A percentile compares a stretch with the other conserved stretches of the same genome.
Evolutionary conservation across 2,888 invertebrate species (phyloP).

Genomic region (Drosophila dives): DNA sequence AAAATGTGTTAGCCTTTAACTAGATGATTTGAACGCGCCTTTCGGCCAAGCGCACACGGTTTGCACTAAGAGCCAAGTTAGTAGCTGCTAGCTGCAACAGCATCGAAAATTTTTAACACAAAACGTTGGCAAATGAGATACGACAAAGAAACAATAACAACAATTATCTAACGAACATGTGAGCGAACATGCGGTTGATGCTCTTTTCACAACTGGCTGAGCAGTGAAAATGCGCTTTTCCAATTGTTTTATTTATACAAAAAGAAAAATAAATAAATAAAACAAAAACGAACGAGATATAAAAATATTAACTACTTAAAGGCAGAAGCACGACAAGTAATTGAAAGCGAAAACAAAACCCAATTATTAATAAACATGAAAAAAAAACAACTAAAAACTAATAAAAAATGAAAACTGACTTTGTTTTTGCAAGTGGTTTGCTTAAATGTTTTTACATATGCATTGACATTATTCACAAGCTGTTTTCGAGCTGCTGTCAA

Average conservation of each 20-base stretch:
- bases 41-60: constrained; percentile 36
- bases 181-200: constrained; percentile 81
- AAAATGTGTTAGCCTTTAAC: constrained; percentile 1
- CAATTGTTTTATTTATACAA: constrained; percentile 33
- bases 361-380: constrained; percentile 26
- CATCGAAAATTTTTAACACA: constrained; percentile 40
- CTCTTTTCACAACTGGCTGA: constrained; percentile 83
- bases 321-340: constrained; percentile 33
- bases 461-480: constrained; percentile 25
- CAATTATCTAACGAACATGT: constrained; percentile 73
- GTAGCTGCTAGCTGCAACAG: constrained; percentile 19
- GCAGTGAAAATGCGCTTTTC: constrained; percentile 76
- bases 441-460: constrained; percentile 51
- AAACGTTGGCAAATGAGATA: constrained; percentile 3
- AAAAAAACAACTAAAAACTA: constrained; percentile 16
- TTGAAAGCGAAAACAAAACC: constrained; percentile 56
- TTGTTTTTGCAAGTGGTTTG: constrained; percentile 60
- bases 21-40: constrained; percentile 14
- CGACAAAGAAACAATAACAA: constrained; percentile 38
- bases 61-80: constrained; percentile 65
- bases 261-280: constrained; percentile 1
- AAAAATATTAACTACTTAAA: constrained; percentile 18
- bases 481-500: constrained; percentile 14
- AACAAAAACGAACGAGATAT: constrained; percentile 1
- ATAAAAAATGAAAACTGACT: constrained; percentile 30